These are phyloP conservation scores for Cynocephalus volans DNA, from an alignment of 2,113 vertebrate genomes.

Conservation along the genomic window DNA sequence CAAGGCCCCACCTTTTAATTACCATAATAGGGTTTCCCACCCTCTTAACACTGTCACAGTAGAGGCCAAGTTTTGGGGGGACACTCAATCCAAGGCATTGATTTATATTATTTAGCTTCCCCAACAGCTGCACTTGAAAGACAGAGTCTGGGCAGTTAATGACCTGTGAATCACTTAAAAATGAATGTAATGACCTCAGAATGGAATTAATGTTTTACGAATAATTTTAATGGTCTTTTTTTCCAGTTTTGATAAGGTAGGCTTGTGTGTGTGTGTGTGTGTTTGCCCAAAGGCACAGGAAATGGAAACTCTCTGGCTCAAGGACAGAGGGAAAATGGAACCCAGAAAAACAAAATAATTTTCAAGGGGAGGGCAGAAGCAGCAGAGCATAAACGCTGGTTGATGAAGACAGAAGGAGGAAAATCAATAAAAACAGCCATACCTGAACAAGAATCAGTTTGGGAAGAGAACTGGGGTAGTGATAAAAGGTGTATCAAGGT, in stretches of 20 bases:
- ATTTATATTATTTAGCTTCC: not conserved
- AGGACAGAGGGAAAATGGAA: not conserved
- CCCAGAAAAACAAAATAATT: not conserved
- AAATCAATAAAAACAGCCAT: not conserved
- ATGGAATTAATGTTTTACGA: not conserved
- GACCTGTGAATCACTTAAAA: not conserved
- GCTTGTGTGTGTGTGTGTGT: not conserved
- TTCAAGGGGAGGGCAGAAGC: not conserved
- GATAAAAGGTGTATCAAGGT: not conserved
- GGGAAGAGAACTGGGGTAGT: not conserved
- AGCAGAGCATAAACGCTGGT: not conserved
- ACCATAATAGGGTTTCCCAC: no score
- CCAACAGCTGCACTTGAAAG: not conserved
- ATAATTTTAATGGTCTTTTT: not conserved
- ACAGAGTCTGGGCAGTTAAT: not conserved
- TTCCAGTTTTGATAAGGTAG: not conserved
- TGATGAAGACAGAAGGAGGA: not conserved
- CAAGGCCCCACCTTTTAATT: no score
- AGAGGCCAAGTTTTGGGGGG: no score
- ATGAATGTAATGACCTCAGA: constrained; percentile 11
- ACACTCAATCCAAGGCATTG: not conserved
- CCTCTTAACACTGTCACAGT: no score
- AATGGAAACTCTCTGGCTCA: not conserved
- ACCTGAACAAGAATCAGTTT: not conserved
- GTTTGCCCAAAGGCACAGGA: not conserved